These are phyloP conservation scores for Caerostris extrusa DNA, from an alignment of 1,140 invertebrate species.

Conservation along the genomic window DNA sequence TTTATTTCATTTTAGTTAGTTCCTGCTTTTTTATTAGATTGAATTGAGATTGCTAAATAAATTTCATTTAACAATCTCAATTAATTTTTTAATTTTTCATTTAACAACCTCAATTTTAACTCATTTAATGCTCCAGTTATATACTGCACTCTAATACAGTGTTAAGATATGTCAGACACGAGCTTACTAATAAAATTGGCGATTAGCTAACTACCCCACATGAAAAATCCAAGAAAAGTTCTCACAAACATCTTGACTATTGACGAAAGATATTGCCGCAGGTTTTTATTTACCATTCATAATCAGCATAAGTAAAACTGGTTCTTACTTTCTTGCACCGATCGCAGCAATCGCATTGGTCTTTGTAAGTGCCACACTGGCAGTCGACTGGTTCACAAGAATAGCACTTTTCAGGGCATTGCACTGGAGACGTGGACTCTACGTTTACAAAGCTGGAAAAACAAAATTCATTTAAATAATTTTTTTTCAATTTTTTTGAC, in stretches of 20 bases:
- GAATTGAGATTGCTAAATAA: too few species aligned
- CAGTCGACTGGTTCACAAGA: constrained; percentile 19
- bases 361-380: neutral
- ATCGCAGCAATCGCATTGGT: constrained; percentile 53
- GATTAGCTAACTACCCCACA: neutral
- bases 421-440: neutral
- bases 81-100: too few species aligned
- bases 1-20: too few species aligned
- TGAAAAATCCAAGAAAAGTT: neutral
- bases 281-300: neutral
- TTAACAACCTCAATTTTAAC: too few species aligned
- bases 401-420: constrained; percentile 1
- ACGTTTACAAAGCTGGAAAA: neutral
- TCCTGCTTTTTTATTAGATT: too few species aligned
- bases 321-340: constrained; percentile 4
- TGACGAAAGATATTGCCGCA: neutral
- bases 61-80: too few species aligned
- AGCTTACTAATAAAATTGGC: neutral
- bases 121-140: neutral
- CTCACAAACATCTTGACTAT: neutral
- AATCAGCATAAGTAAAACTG: neutral
- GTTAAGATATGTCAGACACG: neutral
- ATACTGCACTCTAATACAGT: neutral
- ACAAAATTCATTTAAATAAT: neutral
- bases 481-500: too few species aligned